Evolutionary conservation across 2,113 vertebrate genomes (phyloP), one percentile per base, ranked within the genome.

Genomic region (Martes martes): DNA sequence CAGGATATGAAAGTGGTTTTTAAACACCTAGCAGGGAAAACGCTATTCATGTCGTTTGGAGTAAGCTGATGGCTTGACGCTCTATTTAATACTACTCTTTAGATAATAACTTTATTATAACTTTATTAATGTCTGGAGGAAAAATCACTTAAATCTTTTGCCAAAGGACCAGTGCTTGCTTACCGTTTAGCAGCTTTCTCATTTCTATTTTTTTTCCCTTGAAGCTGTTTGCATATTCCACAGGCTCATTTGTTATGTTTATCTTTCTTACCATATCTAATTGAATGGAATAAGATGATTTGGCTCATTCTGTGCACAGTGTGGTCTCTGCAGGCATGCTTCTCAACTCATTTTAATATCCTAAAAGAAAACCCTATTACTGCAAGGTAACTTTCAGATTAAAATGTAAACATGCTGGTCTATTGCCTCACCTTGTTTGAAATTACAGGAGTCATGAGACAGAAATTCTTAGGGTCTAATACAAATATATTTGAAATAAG

Each of bases 211-310:
- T 79, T 95, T 91, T 78, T 69, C 24, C 9, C 91, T 73, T 92
- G 65, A 92, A 94, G 26, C 33, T 97, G 39, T 91, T 47, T 89
- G 21, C 13, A 47, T 67, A 91, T 93, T 89, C 61, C 78, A 50
- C 71, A 96, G 97, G 76, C 23, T 96, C 50, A 93, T 94, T 98
- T 79, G n/a, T 82, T 91, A 88, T 95, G 39, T 88, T 98, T 93
- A 81, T 89, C 6, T 94, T 98, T 97, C 63, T 92, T 93, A 96
- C 89, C 61, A 26, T 89, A 76, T 94, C 33, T 95, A 97, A 97
- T 79, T 96, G 87, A 87, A 98, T 97, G 28, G 79, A 97, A 97
- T 94, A 45, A 26, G 45, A 93, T 96, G 96, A 91, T 81, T 90
- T 97, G 63, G 6, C 57, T 98, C 45, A 63, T 96, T 97, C 52